A percentile compares a stretch with the other conserved stretches of the same genome.
These are phyloP conservation scores for Trichonephila clavipes DNA, from an alignment of 1,140 invertebrate genomes.

Conservation along the genomic window DNA sequence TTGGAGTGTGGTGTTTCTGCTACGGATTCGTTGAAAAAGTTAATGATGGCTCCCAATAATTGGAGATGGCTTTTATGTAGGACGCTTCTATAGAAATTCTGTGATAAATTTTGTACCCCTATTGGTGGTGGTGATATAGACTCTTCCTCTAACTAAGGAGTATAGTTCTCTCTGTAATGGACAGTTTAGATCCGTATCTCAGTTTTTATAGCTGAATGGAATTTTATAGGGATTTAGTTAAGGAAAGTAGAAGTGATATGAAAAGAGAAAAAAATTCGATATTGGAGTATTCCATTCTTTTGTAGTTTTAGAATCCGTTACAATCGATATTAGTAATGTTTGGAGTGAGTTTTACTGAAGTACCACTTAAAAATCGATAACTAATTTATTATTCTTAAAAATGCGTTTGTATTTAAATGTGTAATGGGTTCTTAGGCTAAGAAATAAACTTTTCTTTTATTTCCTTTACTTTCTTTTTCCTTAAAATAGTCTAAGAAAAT, in stretches of 20 bases:
- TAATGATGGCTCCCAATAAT: constrained; percentile 4
- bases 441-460: too few relatives aligned
- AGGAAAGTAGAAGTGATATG: not conserved
- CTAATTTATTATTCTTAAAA: too few relatives aligned
- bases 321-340: too few relatives aligned
- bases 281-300: not conserved
- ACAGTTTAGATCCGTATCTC: constrained; percentile 12
- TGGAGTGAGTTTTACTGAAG: too few relatives aligned
- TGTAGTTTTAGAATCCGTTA: too few relatives aligned
- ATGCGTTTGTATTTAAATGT: too few relatives aligned
- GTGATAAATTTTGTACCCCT: not conserved
- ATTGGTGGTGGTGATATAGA: not conserved
- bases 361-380: too few relatives aligned
- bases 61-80: not conserved
- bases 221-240: not conserved
- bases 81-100: not conserved
- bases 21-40: not conserved
- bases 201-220: not conserved
- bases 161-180: not conserved
- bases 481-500: too few relatives aligned
- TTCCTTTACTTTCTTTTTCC: too few relatives aligned
- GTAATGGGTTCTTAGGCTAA: too few relatives aligned
- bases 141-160: not conserved
- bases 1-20: not conserved
- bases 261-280: not conserved